Percentiles rank a stretch among this genome's conserved stretches.
Conservation (phyloP, 1,140 invertebrate genomes). For the Pogonomyrmex barbatus region DNA sequence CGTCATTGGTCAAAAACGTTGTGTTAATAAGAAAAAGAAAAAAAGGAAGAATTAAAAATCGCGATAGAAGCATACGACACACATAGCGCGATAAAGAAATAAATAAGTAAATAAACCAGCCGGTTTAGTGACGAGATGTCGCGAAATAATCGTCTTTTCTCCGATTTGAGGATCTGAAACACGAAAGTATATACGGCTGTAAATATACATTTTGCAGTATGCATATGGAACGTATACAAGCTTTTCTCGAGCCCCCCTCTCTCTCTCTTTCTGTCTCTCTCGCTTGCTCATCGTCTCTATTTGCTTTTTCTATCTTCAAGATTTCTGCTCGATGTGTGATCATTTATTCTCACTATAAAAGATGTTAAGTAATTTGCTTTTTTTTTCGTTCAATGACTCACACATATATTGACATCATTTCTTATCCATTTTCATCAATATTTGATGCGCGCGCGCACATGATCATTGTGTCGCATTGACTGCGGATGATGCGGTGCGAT, state of each 20-base stretch:
- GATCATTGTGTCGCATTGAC: neutral
- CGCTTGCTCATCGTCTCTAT: neutral
- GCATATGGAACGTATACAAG: slow-evolving; percentile 69
- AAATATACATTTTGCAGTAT: slow-evolving; percentile 79
- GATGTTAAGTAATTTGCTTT: slow-evolving; percentile 77
- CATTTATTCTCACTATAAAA: slow-evolving; percentile 63
- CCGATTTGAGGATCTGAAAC: slow-evolving; percentile 74
- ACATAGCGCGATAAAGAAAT: slow-evolving; percentile 77
- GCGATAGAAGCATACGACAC: slow-evolving; percentile 47
- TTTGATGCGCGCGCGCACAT: neutral
- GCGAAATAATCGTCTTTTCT: slow-evolving; percentile 79
- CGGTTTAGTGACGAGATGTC: slow-evolving; percentile 81
- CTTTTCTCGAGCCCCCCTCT: slow-evolving; percentile 72
- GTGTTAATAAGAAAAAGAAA: neutral
- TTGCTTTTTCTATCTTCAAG: slow-evolving; percentile 47
- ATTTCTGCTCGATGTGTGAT: slow-evolving; percentile 40
- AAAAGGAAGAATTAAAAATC: neutral
- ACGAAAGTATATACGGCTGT: slow-evolving; percentile 80
- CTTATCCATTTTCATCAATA: slow-evolving; percentile 53
- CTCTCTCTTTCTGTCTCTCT: slow-evolving; percentile 35
- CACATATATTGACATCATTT: slow-evolving; percentile 62
- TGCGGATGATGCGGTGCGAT: slow-evolving; percentile 24
- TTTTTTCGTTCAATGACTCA: slow-evolving; percentile 71
- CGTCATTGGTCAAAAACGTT: slow-evolving; percentile 16
- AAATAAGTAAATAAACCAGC: slow-evolving; percentile 84